Conservation (phyloP, 2,113 vertebrate genomes). For the Herpailurus yagouaroundi region DNA sequence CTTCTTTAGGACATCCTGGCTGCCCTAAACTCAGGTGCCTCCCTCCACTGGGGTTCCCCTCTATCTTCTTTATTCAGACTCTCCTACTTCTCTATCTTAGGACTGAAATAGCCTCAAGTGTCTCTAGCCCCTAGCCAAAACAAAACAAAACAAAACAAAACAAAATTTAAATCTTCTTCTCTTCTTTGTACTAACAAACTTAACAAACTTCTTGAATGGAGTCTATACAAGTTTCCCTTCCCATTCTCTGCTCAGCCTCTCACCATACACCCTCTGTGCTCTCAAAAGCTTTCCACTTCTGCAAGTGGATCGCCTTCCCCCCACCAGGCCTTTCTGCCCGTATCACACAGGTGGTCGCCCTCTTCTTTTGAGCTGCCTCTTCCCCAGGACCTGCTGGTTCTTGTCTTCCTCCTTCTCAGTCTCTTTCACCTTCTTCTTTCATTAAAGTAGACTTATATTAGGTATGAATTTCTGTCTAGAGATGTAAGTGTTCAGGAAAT, state of each 20-base stretch:
- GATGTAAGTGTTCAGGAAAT: not conserved
- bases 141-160: not conserved
- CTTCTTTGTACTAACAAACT: not conserved
- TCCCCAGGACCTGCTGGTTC: not conserved
- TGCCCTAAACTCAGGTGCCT: not conserved
- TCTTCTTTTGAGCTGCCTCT: not conserved
- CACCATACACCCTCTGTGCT: not conserved
- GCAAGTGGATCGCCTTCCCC: rapidly evolving
- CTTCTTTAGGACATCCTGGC: not conserved
- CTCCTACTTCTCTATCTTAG: not conserved
- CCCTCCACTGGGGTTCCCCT: not conserved
- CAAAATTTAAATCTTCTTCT: not conserved
- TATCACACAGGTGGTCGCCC: not conserved
- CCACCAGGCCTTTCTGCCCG: not conserved
- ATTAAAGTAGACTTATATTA: not conserved
- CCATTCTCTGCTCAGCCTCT: not conserved
- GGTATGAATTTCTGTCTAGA: not conserved
- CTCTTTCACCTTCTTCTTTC: not conserved
- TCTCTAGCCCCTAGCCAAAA: not conserved
- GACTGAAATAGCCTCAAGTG: not conserved
- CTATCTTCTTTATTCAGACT: not conserved
- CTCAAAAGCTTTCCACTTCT: not conserved
- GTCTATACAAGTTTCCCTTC: not conserved
- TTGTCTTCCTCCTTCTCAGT: not conserved
- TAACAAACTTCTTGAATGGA: not conserved